Evolutionary conservation across 2,113 vertebrate species (phyloP).

Genomic region (Ailurus styani): DNA sequence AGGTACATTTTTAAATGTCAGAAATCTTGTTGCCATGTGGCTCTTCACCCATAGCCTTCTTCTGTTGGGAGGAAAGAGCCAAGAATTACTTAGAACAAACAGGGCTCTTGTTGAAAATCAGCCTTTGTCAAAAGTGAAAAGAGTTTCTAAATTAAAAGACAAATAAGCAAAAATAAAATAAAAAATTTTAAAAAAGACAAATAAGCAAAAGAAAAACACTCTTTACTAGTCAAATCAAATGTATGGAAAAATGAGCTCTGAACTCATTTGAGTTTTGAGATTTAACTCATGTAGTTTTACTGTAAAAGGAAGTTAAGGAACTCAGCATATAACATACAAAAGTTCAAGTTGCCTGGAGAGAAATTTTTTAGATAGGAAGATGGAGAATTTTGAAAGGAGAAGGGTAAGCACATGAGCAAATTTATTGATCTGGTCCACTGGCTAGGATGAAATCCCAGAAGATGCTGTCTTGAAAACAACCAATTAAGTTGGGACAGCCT

Average conservation of each 20-base stretch:
- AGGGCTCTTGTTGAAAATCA: neutral
- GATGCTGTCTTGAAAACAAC: neutral
- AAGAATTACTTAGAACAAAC: slow-evolving; percentile 9
- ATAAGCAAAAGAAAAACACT: neutral
- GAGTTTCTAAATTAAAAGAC: neutral
- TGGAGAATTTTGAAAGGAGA: neutral
- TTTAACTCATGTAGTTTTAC: neutral
- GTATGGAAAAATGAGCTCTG: neutral
- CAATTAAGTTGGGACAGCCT: neutral
- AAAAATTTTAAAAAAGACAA: too few relatives aligned
- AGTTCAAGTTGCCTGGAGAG: neutral
- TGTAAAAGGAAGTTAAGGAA: neutral
- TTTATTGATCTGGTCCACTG: neutral
- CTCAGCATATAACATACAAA: neutral
- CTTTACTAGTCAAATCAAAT: neutral
- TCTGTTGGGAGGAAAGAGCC: neutral
- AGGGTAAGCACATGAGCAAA: neutral
- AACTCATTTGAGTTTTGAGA: neutral
- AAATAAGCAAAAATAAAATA: neutral
- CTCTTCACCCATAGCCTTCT: neutral
- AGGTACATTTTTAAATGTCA: neutral
- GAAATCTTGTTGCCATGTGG: neutral
- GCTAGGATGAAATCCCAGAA: neutral
- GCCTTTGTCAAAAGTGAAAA: neutral
- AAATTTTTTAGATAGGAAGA: neutral